phyloP scores from a whole-genome alignment of 2,888 invertebrate genomes.

The Pedicia rivosa region DNA sequence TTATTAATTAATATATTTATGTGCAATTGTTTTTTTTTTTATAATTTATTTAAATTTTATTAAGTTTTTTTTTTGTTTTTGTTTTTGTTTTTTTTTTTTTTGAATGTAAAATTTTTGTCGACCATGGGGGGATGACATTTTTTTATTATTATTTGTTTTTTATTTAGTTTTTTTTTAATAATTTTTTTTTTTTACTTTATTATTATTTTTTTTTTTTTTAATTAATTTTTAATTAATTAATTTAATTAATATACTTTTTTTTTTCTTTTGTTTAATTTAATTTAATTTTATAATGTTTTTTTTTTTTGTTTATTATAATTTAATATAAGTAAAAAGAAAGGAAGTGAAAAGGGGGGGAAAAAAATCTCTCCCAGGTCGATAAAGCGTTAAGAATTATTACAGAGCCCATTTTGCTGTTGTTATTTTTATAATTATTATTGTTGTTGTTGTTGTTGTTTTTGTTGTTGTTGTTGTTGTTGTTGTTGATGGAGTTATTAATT shows the following conservation, averaged over 20 bases:
- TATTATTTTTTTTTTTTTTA: conserved; percentile 1
- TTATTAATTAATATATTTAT: not conserved
- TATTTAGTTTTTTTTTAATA: too few relatives aligned
- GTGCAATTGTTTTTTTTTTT: conserved; percentile 1
- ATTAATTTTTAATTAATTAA: conserved; percentile 6
- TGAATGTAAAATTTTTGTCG: not conserved
- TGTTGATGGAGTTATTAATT: too few relatives aligned
- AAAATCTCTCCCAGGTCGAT: not conserved
- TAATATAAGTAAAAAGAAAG: not conserved
- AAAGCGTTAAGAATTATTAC: conserved; percentile 5
- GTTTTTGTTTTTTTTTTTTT: conserved; percentile 1
- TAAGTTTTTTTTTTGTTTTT: not conserved
- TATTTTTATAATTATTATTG: too few relatives aligned
- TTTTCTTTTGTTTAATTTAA: not conserved
- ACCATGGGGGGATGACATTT: not conserved
- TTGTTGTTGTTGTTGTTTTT: too few relatives aligned
- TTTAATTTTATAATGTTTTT: conserved; percentile 2
- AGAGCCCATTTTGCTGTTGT: too few relatives aligned
- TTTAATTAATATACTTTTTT: conserved; percentile 5
- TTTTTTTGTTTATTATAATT: conserved; percentile 4
- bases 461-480: too few relatives aligned
- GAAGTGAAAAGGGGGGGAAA: too few relatives aligned
- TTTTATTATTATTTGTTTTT: too few relatives aligned
- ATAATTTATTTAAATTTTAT: conserved; percentile 1
- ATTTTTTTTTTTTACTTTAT: not conserved